phyloP scores from a whole-genome alignment of 2,888 invertebrate species.

The Pseudeuparius sepicola region DNA sequence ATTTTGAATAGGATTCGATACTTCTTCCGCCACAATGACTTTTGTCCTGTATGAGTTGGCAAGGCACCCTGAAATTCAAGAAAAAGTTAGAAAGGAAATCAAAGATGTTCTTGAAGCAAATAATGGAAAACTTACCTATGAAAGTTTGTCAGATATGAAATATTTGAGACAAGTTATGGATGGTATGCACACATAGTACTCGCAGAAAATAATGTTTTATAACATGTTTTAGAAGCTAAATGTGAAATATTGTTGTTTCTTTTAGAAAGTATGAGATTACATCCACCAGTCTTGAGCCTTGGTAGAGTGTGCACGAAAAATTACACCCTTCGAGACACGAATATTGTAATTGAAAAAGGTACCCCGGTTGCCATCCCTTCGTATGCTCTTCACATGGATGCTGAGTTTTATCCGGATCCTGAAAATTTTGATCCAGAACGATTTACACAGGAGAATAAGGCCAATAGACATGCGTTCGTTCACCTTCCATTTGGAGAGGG shows the following conservation, averaged over 20 bases:
- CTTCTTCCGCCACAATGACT: conserved; percentile 20
- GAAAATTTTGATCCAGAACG: conserved; percentile 26
- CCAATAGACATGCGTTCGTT: conserved; percentile 16
- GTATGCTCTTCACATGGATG: conserved; percentile 23
- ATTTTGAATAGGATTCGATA: conserved; percentile 22
- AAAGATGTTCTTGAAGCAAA: conserved; percentile 16
- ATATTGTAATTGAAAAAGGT: conserved; percentile 25
- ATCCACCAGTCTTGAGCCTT: conserved; percentile 22
- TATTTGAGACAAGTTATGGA: conserved; percentile 21
- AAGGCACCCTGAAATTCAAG: conserved; percentile 16
- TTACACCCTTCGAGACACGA: conserved; percentile 23
- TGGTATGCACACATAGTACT: conserved; percentile 15
- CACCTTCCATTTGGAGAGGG: conserved; percentile 28
- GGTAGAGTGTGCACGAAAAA: conserved; percentile 25
- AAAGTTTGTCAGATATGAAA: conserved; percentile 20
- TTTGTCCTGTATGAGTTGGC: conserved; percentile 20
- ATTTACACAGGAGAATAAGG: conserved; percentile 23
- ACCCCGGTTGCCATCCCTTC: conserved; percentile 22
- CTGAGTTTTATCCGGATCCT: conserved; percentile 25
- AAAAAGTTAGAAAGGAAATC: conserved; percentile 19
- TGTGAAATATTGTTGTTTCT: too few species aligned
- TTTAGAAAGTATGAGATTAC: conserved; percentile 24
- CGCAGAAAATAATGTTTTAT: too few species aligned
- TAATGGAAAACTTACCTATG: conserved; percentile 19
- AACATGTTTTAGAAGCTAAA: too few species aligned